phyloP scores from a whole-genome alignment of 2,113 vertebrate genomes.

The Poecile atricapillus region DNA sequence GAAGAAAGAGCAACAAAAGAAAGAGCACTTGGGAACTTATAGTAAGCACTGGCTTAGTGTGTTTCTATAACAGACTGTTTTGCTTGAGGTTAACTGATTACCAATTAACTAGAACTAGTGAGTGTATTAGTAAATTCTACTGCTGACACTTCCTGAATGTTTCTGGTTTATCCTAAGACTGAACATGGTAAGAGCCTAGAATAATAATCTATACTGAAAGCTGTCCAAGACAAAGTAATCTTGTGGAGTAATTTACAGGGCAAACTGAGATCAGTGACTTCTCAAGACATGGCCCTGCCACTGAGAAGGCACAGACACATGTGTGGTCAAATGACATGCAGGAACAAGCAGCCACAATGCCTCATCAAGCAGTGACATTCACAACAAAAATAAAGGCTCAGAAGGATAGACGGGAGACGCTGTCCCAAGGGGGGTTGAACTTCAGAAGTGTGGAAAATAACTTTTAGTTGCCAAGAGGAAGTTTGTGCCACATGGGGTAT shows the following conservation, averaged over 20 bases:
- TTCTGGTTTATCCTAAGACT: neutral
- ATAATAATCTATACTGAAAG: neutral
- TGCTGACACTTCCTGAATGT: neutral
- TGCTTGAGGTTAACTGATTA: conserved; percentile 2
- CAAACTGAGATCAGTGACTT: neutral
- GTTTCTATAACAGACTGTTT: neutral
- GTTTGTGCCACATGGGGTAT: neutral
- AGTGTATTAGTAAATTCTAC: neutral
- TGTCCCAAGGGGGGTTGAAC: neutral
- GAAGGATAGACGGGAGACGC: neutral
- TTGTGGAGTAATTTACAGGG: neutral
- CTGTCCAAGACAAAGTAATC: neutral
- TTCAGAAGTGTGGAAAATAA: neutral
- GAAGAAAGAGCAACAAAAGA: neutral
- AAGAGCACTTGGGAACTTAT: neutral
- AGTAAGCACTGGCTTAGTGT: neutral
- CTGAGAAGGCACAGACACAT: neutral
- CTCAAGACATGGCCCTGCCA: neutral
- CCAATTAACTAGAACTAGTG: neutral
- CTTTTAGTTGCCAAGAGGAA: neutral
- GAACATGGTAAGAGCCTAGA: neutral
- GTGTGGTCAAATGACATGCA: neutral
- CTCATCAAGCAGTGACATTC: neutral
- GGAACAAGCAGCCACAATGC: neutral
- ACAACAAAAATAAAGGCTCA: neutral